Conservation (phyloP, 2,797 vertebrate genomes). For the Pogoniulus pusillus region DNA sequence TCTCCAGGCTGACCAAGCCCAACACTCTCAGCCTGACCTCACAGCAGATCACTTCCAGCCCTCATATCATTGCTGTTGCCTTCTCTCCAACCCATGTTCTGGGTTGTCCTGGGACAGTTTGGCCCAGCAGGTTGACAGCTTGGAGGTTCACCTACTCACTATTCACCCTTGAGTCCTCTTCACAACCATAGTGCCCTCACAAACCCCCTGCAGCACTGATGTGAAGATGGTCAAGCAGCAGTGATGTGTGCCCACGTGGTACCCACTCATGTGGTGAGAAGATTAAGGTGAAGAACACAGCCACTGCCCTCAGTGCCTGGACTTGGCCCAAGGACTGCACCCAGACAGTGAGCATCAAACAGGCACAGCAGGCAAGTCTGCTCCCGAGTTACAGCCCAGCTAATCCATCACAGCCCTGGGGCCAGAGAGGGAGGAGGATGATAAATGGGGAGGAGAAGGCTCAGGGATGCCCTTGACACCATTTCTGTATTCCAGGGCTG, state of each 20-base stretch:
- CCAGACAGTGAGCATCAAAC: not conserved
- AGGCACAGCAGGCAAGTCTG: not conserved
- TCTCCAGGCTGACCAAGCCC: not conserved
- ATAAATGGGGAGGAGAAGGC: not conserved
- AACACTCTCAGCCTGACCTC: not conserved
- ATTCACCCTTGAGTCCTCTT: not conserved
- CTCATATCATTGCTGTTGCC: not conserved
- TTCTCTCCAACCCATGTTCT: not conserved
- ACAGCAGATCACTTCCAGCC: not conserved
- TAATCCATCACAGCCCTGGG: not conserved
- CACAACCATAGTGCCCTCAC: not conserved
- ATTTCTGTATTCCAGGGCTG: not conserved
- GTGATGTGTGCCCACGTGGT: not conserved
- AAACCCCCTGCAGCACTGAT: not conserved
- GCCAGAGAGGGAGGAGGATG: not conserved
- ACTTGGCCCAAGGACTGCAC: not conserved
- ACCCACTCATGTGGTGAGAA: rapidly evolving
- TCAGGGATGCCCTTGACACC: not conserved
- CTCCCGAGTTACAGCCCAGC: not conserved
- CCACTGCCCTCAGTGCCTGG: not conserved
- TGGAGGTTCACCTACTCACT: not conserved
- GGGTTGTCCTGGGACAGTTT: not conserved
- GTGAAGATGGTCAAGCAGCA: not conserved
- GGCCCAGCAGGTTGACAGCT: not conserved
- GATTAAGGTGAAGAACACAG: not conserved